Conservation (phyloP, 2,797 vertebrate genomes). For the Arnoldichthys spilopterus region DNA sequence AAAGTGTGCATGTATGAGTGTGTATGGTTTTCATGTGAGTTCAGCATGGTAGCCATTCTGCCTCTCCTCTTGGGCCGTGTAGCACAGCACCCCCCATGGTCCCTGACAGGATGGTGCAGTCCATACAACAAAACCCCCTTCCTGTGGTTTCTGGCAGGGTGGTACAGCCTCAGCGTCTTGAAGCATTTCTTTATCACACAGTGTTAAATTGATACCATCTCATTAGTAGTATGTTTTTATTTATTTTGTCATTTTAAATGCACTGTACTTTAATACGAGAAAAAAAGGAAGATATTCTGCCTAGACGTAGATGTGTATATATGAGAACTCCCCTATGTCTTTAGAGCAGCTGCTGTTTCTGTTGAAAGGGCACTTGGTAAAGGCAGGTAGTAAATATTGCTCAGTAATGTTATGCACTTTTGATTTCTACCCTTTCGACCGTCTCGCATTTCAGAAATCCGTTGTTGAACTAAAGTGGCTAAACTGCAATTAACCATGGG, state of each 20-base stretch:
- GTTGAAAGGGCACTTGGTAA: slow-evolving; percentile 43
- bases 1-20: not conserved
- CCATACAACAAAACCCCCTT: not conserved
- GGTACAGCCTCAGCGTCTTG: slow-evolving; percentile 51
- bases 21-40: not conserved
- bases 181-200: slow-evolving; percentile 70
- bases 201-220: slow-evolving; percentile 64
- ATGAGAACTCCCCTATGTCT: slow-evolving; percentile 65
- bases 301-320: slow-evolving; percentile 73
- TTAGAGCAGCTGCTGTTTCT: slow-evolving; percentile 65
- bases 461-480: slow-evolving; percentile 35
- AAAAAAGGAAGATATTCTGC: slow-evolving; percentile 68
- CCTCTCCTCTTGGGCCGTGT: slow-evolving; percentile 42
- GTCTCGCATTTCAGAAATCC: slow-evolving; percentile 8
- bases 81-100: slow-evolving; percentile 41
- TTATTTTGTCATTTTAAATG: slow-evolving; percentile 77
- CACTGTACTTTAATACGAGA: slow-evolving; percentile 72
- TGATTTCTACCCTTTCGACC: slow-evolving; percentile 45
- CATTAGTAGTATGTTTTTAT: slow-evolving; percentile 75
- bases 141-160: not conserved
- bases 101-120: slow-evolving; percentile 27
- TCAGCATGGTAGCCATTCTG: slow-evolving; percentile 5
- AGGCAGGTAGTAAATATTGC: slow-evolving; percentile 44
- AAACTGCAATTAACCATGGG: slow-evolving; percentile 18
- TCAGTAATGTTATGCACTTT: slow-evolving; percentile 57